Evolutionary conservation across 2,888 invertebrate genomes (phyloP).

Genomic region (Monochamus alternatus): DNA sequence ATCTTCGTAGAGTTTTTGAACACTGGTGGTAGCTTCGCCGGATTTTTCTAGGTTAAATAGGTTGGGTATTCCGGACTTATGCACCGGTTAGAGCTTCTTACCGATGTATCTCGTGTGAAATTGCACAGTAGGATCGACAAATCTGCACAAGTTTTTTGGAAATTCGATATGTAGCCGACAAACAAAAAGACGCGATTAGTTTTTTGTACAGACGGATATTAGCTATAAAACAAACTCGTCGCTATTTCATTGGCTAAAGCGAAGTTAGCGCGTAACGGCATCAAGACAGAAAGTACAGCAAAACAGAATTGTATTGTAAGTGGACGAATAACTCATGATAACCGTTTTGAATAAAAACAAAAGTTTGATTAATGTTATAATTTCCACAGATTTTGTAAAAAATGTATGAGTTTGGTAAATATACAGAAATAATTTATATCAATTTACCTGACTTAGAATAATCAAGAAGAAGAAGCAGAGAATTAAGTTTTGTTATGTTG

Average conservation of each 20-base stretch:
- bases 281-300: too few relatives aligned
- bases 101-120: not conserved
- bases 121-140: not conserved
- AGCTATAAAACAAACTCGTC: not conserved
- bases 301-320: too few relatives aligned
- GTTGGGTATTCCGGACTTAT: not conserved
- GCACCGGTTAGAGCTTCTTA: not conserved
- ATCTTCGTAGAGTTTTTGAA: constrained; percentile 40
- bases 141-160: not conserved
- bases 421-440: too few relatives aligned
- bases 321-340: too few relatives aligned
- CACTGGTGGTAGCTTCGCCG: constrained; percentile 1
- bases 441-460: too few relatives aligned
- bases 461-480: too few relatives aligned
- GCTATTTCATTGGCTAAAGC: not conserved
- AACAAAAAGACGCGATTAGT: constrained; percentile 23
- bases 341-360: too few relatives aligned
- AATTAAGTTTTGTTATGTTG: too few relatives aligned
- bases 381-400: too few relatives aligned
- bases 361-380: too few relatives aligned
- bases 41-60: constrained; percentile 30
- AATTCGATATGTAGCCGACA: not conserved
- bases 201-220: not conserved
- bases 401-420: too few relatives aligned
- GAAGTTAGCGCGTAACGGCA: not conserved